Percentiles rank a stretch among this genome's conserved stretches.
phyloP scores from a whole-genome alignment of 1,140 invertebrate genomes.

The Oryctes rhinoceros region DNA sequence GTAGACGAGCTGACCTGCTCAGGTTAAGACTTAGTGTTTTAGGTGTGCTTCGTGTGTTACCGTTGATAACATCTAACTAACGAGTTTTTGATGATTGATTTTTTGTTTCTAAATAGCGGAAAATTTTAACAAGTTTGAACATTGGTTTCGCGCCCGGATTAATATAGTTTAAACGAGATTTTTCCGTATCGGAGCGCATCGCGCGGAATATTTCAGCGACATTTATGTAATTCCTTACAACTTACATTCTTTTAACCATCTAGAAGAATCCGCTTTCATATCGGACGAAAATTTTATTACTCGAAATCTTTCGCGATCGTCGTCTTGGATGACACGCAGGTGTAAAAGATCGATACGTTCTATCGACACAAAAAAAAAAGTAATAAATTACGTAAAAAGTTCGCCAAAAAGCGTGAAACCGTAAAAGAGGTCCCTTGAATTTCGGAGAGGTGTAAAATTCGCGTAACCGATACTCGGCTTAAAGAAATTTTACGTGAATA shows the following conservation, averaged over 20 bases:
- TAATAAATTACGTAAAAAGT: constrained; percentile 20
- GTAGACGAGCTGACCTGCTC: too few species aligned
- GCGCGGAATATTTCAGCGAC: too few species aligned
- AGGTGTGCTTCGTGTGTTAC: too few species aligned
- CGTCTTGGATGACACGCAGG: not conserved
- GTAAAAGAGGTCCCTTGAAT: not conserved
- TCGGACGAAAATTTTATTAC: not conserved
- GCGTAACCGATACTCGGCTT: not conserved
- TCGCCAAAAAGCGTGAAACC: not conserved
- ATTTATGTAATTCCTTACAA: too few species aligned
- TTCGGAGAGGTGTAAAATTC: not conserved
- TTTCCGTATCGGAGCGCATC: not conserved
- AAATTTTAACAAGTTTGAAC: too few species aligned
- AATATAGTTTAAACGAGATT: not conserved
- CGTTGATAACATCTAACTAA: too few species aligned
- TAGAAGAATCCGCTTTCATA: not conserved
- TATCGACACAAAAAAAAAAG: not conserved
- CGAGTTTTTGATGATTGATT: too few species aligned
- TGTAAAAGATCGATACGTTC: not conserved
- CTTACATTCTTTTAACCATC: too few species aligned
- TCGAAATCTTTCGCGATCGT: not conserved
- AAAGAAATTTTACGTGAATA: constrained; percentile 18
- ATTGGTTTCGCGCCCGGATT: too few species aligned
- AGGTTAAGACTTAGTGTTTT: too few species aligned
- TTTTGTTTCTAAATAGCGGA: too few species aligned